These are phyloP conservation scores for Eunapius fragilis DNA, from an alignment of 37 sponge, comb jelly and placozoan genomes.

Conservation along the genomic window DNA sequence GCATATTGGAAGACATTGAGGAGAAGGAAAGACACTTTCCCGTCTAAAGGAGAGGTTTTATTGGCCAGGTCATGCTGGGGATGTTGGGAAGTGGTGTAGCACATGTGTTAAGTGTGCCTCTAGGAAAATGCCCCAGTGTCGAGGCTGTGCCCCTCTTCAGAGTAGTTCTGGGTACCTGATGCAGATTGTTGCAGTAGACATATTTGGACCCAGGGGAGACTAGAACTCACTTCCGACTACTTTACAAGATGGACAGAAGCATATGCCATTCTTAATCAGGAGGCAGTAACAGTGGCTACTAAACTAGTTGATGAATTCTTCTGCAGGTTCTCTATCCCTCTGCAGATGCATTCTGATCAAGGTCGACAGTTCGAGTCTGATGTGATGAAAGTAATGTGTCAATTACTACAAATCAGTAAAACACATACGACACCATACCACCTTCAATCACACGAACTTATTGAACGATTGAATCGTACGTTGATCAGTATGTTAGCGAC, in stretches of 20 bases:
- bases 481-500: conserved; percentile 27
- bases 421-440: conserved; percentile 10
- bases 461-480: conserved; percentile 32
- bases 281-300: conserved; percentile 9
- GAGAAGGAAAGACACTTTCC: conserved; percentile 12
- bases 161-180: conserved; percentile 2
- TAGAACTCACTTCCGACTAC: conserved; percentile 16
- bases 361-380: conserved; percentile 24
- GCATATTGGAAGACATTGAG: background rate
- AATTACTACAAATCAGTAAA: conserved; percentile 15
- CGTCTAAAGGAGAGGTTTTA: conserved; percentile 20
- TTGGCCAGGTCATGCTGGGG: conserved; percentile 5
- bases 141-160: conserved; percentile 14
- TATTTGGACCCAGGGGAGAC: conserved; percentile 1
- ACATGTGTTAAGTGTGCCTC: background rate
- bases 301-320: conserved; percentile 23
- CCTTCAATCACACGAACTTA: conserved; percentile 8
- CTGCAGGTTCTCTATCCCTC: conserved; percentile 29
- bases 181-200: conserved; percentile 28
- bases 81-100: conserved; percentile 9
- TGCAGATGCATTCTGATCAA: conserved; percentile 32
- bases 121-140: conserved; percentile 8
- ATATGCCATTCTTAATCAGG: conserved; percentile 29
- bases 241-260: conserved; percentile 32
- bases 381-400: background rate